Base-by-base conservation (phyloP, 2,888 invertebrate species). In the Margaritifera margaritifera region DNA sequence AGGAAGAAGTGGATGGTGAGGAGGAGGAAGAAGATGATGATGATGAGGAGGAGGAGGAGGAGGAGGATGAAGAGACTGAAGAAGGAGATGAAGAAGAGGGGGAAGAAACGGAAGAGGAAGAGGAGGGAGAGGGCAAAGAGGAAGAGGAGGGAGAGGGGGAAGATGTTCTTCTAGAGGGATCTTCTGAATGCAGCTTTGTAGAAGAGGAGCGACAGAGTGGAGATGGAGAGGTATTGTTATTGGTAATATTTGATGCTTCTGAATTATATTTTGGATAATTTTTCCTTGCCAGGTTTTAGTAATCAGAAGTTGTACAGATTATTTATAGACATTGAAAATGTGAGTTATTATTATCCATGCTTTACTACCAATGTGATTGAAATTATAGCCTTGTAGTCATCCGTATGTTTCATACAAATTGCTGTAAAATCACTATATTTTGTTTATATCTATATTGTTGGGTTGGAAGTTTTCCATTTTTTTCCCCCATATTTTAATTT, bases 191-290 rank as follows among this genome's bases (percentile, higher is more conserved):
- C 22, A 64, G 66, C 51, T 82, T 78, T 65, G 74, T 85, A 18
- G 87, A 86, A 50, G 88, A 87, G 64, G 89, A 94, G 80, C 91
- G 93, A 68, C 94, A 93, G 82, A 92, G 94, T 88, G 94, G 94
- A 1, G 95, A 94, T 87, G 94, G 93, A 62, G 94, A 94, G 92
- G 94, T 91, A 82, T 42, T 42, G 42, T 80, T 74, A 62, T 54
- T 59, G n/a, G 18, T 59, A 20, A 8, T 42, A 15, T 42, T 42
- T 42, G 42, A 11, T 42, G 27, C 58, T 66, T 27, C 22, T 54
- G 42, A 51, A 18, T 22, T 50, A 57, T 20, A 20, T 22, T 22
- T 11, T 62, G 20, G n/a, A 24, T 6, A 20, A 24, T 1, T 3
- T 31, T 22, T 19, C 27, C 55, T 31, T 15, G 19, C 19, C 55